Conservation (phyloP, 2,888 invertebrate species). For the Pyrrhia umbra region DNA sequence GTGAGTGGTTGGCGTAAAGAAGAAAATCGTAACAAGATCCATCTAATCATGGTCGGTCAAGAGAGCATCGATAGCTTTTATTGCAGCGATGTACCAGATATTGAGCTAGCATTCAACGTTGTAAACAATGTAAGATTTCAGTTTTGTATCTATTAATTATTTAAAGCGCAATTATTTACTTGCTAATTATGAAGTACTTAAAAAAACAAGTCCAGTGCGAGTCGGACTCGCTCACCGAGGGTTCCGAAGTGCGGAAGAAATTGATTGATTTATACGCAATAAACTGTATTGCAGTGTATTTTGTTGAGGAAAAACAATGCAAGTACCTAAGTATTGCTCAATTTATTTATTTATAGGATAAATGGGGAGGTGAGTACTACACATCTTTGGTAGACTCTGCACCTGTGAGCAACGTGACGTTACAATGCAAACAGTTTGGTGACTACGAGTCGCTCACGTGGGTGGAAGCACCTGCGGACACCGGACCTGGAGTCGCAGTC, state of each 20-base stretch:
- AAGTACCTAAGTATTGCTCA: background rate
- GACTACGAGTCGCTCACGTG: slow-evolving; percentile 46
- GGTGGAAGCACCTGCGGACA: slow-evolving; percentile 29
- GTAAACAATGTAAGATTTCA: slow-evolving; percentile 55
- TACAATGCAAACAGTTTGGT: slow-evolving; percentile 59
- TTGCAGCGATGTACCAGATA: slow-evolving; percentile 37
- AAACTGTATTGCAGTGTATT: no score
- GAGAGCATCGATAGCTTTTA: slow-evolving; percentile 35
- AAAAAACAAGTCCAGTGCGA: no score
- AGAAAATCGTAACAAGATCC: slow-evolving; percentile 51
- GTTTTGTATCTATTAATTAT: background rate
- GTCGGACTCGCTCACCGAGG: no score
- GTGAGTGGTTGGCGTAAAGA: slow-evolving; percentile 63
- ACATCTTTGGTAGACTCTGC: slow-evolving; percentile 49
- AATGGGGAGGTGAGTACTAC: slow-evolving; percentile 67
- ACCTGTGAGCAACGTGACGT: slow-evolving; percentile 25
- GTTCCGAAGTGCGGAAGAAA: no score
- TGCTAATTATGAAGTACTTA: no score
- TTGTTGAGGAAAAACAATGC: no score
- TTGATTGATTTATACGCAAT: no score
- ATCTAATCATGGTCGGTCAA: slow-evolving; percentile 53
- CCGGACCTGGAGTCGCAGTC: slow-evolving; percentile 64
- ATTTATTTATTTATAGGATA: slow-evolving; percentile 50
- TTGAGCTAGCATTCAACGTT: slow-evolving; percentile 56
- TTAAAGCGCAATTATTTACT: no score